Evolutionary conservation across 2,113 vertebrate species (phyloP), one percentile per base, ranked within the genome.

Genomic region (Physeter macrocephalus): DNA sequence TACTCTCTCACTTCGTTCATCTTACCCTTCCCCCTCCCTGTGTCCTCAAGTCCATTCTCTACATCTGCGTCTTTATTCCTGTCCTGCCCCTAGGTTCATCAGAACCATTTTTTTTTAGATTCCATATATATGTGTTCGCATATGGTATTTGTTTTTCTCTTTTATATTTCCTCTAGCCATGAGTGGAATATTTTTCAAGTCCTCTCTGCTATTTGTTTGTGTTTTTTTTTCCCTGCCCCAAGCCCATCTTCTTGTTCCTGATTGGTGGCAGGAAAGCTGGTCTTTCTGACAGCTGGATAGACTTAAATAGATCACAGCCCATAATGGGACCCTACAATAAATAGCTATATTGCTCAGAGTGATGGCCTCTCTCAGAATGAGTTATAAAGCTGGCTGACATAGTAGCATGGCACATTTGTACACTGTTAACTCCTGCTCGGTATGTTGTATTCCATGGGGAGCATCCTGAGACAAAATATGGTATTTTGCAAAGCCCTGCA

Each of bases 401-500:
- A 43, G 95, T 95, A 95, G 46, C 71, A 29, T 21, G 92, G 52
- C 62, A 41, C 83, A 88, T 77, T 71, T 80, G 91, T 93, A 77
- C 92, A 64, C 95, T 69, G 2, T 17, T 17, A 90, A 84, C 80
- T 97, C 94, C 62, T 87, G 83, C 75, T 97, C 92, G n/a, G 84
- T 67, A 67, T 57, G 75, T 82, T 87, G 87, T 84, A 57, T 77
- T 75, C 54, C 17, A 20, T 1, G 0, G 23, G 41, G 54, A 54
- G 23, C 13, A 8, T 66, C 78, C 39, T 66, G 90, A 96, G 81
- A 93, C 88, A 86, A 97, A 94, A 90, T 43, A 43, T 2, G 39
- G 59, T 96, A 36, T 81, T 97, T 94, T 88, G 94, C 87, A 86
- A 88, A 96, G 88, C 93, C 96, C 92, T 74, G 66, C 94, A 98